Conservation (phyloP, 2,888 invertebrate genomes). For the Tenthredo amoena region DNA sequence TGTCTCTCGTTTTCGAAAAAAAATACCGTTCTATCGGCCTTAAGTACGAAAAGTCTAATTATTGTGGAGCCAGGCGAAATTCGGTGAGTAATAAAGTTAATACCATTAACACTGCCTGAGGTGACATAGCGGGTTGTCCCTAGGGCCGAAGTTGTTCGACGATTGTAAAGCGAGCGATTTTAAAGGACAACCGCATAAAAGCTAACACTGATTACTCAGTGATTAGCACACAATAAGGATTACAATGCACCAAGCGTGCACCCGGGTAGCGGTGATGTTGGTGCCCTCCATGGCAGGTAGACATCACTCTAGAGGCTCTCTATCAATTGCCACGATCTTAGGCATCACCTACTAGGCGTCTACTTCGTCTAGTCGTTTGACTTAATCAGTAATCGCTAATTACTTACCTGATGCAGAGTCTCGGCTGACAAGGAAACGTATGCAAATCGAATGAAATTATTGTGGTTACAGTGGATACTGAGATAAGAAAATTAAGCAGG, state of each 20-base stretch:
- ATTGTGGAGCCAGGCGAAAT: background rate
- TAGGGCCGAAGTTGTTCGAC: background rate
- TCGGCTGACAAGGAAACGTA: conserved; percentile 75
- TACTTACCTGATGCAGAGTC: conserved; percentile 73
- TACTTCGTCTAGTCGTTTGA: conserved; percentile 72
- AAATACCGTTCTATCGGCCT: no score
- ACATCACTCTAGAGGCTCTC: conserved; percentile 69
- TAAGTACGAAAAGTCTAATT: background rate
- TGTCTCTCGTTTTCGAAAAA: background rate
- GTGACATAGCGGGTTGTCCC: background rate
- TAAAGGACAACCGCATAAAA: conserved; percentile 24
- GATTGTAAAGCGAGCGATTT: conserved; percentile 14
- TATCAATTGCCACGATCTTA: conserved; percentile 75
- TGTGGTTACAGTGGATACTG: conserved; percentile 36
- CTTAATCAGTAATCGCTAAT: conserved; percentile 79
- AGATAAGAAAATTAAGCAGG: conserved; percentile 35
- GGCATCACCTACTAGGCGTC: conserved; percentile 46
- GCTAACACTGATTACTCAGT: conserved; percentile 52
- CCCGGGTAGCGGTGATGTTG: conserved; percentile 47
- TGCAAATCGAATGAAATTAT: conserved; percentile 70
- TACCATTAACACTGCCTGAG: conserved; percentile 4
- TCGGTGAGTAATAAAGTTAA: conserved; percentile 10
- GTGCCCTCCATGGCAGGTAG: conserved; percentile 61
- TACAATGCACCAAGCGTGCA: conserved; percentile 49
- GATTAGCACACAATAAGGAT: conserved; percentile 67